phyloP scores from a whole-genome alignment of 2,888 invertebrate species.

The Mylabris sibirica region DNA sequence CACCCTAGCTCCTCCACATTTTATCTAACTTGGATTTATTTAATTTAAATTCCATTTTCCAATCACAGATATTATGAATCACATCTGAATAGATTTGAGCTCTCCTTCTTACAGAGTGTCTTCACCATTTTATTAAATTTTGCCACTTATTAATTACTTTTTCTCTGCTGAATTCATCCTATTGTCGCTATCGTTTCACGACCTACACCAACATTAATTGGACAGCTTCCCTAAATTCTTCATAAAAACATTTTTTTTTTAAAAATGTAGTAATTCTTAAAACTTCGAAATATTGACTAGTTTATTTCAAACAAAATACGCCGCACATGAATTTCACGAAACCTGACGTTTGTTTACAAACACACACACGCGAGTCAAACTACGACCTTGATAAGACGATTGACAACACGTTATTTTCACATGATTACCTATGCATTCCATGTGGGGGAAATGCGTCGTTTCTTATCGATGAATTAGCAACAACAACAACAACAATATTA shows the following conservation, averaged over 20 bases:
- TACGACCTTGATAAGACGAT: slow-evolving; percentile 33
- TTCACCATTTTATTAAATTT: not conserved
- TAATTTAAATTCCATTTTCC: slow-evolving; percentile 1
- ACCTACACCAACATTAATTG: not conserved
- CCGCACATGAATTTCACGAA: slow-evolving; percentile 23
- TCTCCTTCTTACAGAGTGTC: not conserved
- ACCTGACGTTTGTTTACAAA: slow-evolving; percentile 33
- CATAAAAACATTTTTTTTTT: too few relatives aligned
- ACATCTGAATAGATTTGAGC: not conserved
- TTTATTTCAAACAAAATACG: slow-evolving; percentile 14
- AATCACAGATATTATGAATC: not conserved
- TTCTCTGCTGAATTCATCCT: not conserved
- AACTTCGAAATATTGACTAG: slow-evolving; percentile 9
- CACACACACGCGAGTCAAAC: slow-evolving; percentile 22
- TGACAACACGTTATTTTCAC: slow-evolving; percentile 32
- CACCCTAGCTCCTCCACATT: not conserved
- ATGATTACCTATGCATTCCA: slow-evolving; percentile 21
- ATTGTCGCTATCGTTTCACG: not conserved
- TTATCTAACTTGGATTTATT: not conserved
- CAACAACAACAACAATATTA: not conserved
- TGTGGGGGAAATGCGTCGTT: slow-evolving; percentile 25
- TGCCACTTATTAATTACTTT: not conserved
- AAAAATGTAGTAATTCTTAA: too few relatives aligned
- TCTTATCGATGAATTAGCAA: slow-evolving; percentile 10
- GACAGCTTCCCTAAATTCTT: not conserved